Conservation (phyloP, 2,888 invertebrate genomes). For the Punctoribates punctum region DNA sequence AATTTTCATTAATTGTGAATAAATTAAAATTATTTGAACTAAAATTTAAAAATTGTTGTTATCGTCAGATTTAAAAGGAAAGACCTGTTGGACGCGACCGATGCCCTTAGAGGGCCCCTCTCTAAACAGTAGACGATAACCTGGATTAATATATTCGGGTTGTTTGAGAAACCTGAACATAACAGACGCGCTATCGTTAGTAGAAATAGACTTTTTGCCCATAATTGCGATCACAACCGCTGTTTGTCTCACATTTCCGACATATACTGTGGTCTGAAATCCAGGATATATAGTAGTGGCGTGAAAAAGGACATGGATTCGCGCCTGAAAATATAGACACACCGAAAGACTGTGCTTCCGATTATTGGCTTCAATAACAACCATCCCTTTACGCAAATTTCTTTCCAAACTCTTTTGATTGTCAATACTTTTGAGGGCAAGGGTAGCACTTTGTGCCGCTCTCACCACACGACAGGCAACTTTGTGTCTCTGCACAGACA, state of each 20-base stretch:
- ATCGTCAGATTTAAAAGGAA: slow-evolving; percentile 45
- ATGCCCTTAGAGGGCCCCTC: slow-evolving; percentile 81
- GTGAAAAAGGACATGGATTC: slow-evolving; percentile 82
- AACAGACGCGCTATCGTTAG: slow-evolving; percentile 80
- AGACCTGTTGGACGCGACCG: slow-evolving; percentile 63
- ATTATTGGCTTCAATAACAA: slow-evolving; percentile 59
- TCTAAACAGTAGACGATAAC: slow-evolving; percentile 74
- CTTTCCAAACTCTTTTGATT: slow-evolving; percentile 6
- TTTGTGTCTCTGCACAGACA: slow-evolving; percentile 85
- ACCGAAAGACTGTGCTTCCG: slow-evolving; percentile 26
- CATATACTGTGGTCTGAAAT: slow-evolving; percentile 78
- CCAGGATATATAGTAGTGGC: slow-evolving; percentile 71
- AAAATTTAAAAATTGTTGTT: slow-evolving; percentile 13
- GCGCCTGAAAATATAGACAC: slow-evolving; percentile 66
- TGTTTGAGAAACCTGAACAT: slow-evolving; percentile 81
- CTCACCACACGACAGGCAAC: slow-evolving; percentile 81
- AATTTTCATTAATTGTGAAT: not conserved
- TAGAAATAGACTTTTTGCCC: slow-evolving; percentile 63
- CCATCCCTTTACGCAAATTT: slow-evolving; percentile 71
- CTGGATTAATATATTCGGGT: slow-evolving; percentile 78
- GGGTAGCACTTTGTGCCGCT: slow-evolving; percentile 76
- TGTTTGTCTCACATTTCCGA: slow-evolving; percentile 91
- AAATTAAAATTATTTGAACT: not conserved
- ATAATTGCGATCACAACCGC: slow-evolving; percentile 78
- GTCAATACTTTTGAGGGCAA: slow-evolving; percentile 41